phyloP scores from a whole-genome alignment of 2,888 invertebrate genomes.

The Smittia aterrima region DNA sequence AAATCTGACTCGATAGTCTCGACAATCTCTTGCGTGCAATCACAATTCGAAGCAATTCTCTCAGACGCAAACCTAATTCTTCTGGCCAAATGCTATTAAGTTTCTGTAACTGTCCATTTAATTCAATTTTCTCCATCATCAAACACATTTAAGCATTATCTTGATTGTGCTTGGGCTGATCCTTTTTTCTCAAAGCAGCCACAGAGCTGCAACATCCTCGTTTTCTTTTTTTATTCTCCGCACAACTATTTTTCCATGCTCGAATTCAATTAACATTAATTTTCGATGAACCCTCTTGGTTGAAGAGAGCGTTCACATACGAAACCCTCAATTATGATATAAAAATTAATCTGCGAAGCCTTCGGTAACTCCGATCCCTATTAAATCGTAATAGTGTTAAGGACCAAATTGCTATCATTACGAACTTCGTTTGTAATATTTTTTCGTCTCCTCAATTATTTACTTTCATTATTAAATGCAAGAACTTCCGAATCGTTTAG shows the following conservation, averaged over 20 bases:
- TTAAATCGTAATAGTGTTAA: slow-evolving; percentile 32
- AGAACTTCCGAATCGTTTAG: neutral
- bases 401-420: slow-evolving; percentile 38
- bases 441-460: neutral
- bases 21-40: no score
- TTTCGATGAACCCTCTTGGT: slow-evolving; percentile 24
- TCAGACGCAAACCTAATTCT: no score
- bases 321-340: slow-evolving; percentile 41
- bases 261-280: slow-evolving; percentile 38
- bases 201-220: neutral
- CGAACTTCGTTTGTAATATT: slow-evolving; percentile 19
- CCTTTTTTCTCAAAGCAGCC: neutral
- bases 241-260: neutral
- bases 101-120: slow-evolving; percentile 36
- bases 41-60: no score
- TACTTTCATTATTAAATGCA: slow-evolving; percentile 12
- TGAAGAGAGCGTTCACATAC: neutral
- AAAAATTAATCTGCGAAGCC: slow-evolving; percentile 36
- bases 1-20: no score
- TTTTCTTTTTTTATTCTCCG: slow-evolving; percentile 9
- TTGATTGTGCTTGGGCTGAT: slow-evolving; percentile 13
- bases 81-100: neutral
- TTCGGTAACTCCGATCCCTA: slow-evolving; percentile 18
- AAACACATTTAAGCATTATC: slow-evolving; percentile 26
- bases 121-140: slow-evolving; percentile 41